These are phyloP conservation scores for Bursaphelenchus mucronatus DNA, from an alignment of 1,140 invertebrate genomes.

Conservation along the genomic window DNA sequence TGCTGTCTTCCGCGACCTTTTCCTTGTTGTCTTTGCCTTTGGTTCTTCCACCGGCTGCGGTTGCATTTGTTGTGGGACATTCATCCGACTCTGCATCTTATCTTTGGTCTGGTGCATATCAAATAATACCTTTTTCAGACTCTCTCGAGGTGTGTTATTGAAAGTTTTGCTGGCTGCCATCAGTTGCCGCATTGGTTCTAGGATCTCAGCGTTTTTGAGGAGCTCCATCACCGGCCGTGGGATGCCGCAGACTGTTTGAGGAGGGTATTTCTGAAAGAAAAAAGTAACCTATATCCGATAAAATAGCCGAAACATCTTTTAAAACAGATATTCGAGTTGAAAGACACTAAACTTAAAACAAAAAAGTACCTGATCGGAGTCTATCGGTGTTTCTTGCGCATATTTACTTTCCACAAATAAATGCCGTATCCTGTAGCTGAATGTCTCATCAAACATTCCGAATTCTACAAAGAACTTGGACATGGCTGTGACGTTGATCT, in stretches of 20 bases:
- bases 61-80: neutral
- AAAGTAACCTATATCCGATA: too few species aligned
- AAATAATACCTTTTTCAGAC: slow-evolving; percentile 18
- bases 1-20: slow-evolving; percentile 21
- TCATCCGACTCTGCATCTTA: slow-evolving; percentile 7
- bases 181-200: slow-evolving; percentile 97
- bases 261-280: too few species aligned
- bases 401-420: slow-evolving; percentile 7
- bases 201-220: slow-evolving; percentile 65
- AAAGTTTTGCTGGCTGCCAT: slow-evolving; percentile 91
- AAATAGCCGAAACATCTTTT: too few species aligned
- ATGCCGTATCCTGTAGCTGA: slow-evolving; percentile 21
- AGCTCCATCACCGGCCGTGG: too few species aligned
- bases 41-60: slow-evolving; percentile 21
- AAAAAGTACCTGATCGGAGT: neutral
- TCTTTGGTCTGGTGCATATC: slow-evolving; percentile 11
- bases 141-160: slow-evolving; percentile 14
- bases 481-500: slow-evolving; percentile 3
- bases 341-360: too few species aligned
- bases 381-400: slow-evolving; percentile 3
- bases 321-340: too few species aligned
- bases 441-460: slow-evolving; percentile 19
- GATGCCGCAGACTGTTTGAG: too few species aligned
- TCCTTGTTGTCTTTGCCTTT: slow-evolving; percentile 10
- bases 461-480: slow-evolving; percentile 25